Evolutionary conservation across 1,140 invertebrate genomes (phyloP).

Genomic region (Periplaneta americana): DNA sequence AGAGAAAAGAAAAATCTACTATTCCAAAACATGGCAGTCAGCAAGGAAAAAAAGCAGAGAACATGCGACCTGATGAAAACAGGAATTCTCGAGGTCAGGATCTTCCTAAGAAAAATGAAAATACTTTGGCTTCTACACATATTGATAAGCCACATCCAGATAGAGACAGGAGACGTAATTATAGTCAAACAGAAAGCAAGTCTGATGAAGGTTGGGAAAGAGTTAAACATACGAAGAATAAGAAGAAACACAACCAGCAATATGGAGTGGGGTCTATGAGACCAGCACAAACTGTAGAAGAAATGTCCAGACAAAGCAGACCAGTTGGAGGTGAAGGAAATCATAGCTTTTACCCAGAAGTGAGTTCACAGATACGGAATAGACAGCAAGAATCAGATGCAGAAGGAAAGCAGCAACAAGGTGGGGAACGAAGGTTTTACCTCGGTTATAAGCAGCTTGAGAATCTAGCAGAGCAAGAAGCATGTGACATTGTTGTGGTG

Average conservation of each 20-base stretch:
- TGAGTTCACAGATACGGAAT: background rate
- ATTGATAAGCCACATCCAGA: background rate
- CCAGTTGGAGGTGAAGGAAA: too few species aligned
- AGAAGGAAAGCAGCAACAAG: background rate
- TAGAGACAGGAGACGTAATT: background rate
- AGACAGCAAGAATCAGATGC: background rate
- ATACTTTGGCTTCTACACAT: background rate
- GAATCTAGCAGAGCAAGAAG: constrained; percentile 18
- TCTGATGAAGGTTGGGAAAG: background rate
- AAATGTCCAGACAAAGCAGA: too few species aligned
- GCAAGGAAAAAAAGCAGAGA: background rate
- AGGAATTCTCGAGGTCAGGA: too few species aligned
- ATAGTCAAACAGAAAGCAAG: background rate
- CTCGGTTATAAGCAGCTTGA: constrained; percentile 23
- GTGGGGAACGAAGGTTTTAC: background rate
- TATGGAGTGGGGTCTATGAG: background rate
- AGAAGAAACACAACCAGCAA: background rate
- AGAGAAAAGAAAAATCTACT: background rate
- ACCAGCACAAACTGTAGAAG: too few species aligned
- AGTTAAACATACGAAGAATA: background rate
- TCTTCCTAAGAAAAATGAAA: background rate
- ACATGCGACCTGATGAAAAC: background rate
- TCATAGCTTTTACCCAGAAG: background rate
- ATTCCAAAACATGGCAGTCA: background rate
- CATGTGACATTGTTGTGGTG: constrained; percentile 16